Conservation (phyloP, 2,888 invertebrate species). For the Euphydryas editha region DNA sequence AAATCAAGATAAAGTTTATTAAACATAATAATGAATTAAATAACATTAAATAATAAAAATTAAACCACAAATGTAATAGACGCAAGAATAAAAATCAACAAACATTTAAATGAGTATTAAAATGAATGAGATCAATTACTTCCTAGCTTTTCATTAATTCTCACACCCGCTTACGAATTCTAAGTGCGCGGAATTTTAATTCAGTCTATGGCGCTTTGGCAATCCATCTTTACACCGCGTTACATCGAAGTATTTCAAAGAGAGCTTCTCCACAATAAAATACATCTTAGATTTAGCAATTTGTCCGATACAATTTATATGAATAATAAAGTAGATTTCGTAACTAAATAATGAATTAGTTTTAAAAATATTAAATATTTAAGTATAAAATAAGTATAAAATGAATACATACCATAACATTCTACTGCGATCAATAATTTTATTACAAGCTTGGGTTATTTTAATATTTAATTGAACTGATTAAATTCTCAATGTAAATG, state of each 20-base stretch:
- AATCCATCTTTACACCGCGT: slow-evolving; percentile 34
- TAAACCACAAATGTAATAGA: slow-evolving; percentile 3
- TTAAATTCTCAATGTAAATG: too few relatives aligned
- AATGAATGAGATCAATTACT: slow-evolving; percentile 37
- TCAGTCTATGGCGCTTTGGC: slow-evolving; percentile 32
- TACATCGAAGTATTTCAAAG: slow-evolving; percentile 28
- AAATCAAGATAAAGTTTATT: slow-evolving; percentile 4
- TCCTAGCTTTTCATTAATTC: slow-evolving; percentile 35
- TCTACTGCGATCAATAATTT: too few relatives aligned
- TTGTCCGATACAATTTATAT: not conserved
- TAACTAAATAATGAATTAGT: too few relatives aligned
- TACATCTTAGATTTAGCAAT: slow-evolving; percentile 8
- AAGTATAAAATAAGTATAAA: too few relatives aligned
- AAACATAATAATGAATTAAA: slow-evolving; percentile 4
- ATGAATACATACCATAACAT: too few relatives aligned
- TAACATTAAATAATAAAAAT: slow-evolving; percentile 10
- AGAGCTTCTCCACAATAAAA: not conserved
- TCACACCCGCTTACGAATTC: slow-evolving; percentile 31
- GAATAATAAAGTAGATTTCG: not conserved
- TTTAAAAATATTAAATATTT: too few relatives aligned
- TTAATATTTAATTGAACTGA: too few relatives aligned
- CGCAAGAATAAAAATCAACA: slow-evolving; percentile 19
- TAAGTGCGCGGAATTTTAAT: slow-evolving; percentile 38
- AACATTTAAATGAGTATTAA: slow-evolving; percentile 35
- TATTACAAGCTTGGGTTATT: too few relatives aligned